Conservation (phyloP, 2,888 invertebrate genomes). For the Leptopilina syphax region DNA sequence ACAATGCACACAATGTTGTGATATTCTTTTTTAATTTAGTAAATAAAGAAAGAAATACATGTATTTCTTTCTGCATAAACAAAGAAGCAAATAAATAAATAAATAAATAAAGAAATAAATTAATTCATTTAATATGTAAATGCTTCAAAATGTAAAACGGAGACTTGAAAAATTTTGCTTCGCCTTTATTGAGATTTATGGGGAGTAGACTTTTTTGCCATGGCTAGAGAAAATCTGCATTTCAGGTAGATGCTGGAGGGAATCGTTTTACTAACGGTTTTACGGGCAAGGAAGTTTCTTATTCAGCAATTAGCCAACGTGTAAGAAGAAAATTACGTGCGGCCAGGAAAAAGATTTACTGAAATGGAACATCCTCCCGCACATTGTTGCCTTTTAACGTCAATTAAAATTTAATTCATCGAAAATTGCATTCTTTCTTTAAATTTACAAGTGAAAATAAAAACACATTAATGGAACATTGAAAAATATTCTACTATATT, state of each 20-base stretch:
- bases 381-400: conserved; percentile 29
- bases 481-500: not conserved
- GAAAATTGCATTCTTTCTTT: too few species aligned
- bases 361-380: not conserved
- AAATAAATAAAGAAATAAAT: not conserved
- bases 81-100: too few species aligned
- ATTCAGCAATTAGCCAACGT: conserved; percentile 27
- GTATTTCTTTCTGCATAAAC: too few species aligned
- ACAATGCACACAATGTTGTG: not conserved
- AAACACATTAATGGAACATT: too few species aligned
- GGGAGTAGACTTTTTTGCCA: conserved; percentile 10
- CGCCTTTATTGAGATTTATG: conserved; percentile 35
- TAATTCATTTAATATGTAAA: not conserved
- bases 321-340: conserved; percentile 19
- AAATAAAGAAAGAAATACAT: too few species aligned
- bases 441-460: too few species aligned
- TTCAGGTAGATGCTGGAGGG: conserved; percentile 19
- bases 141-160: conserved; percentile 10
- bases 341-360: conserved; percentile 31
- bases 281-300: conserved; percentile 23
- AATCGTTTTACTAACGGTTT: conserved; percentile 36
- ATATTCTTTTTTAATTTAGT: not conserved
- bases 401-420: conserved; percentile 18
- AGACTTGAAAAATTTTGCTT: conserved; percentile 33
- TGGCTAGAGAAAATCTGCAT: conserved; percentile 33